phyloP scores from a whole-genome alignment of 2,888 invertebrate species.

The Suillia variegata region DNA sequence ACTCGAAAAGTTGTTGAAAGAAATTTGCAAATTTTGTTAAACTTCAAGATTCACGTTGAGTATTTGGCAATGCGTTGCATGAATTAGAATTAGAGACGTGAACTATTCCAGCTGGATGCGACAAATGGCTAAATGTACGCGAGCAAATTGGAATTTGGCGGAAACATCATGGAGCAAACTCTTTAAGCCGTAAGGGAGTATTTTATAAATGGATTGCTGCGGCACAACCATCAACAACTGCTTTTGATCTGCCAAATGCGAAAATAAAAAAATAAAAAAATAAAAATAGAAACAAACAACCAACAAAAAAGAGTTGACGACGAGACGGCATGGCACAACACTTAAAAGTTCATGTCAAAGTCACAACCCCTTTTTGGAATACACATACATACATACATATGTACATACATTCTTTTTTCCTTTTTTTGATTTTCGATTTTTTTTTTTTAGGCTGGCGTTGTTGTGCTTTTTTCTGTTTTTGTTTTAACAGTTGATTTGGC shows the following conservation, averaged over 20 bases:
- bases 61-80: too few relatives aligned
- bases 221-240: neutral
- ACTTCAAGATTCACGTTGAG: too few relatives aligned
- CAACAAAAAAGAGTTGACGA: neutral
- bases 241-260: slow-evolving; percentile 15
- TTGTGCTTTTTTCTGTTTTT: slow-evolving; percentile 27
- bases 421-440: neutral
- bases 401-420: slow-evolving; percentile 1
- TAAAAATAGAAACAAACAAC: too few relatives aligned
- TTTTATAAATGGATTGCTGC: neutral
- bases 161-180: too few relatives aligned
- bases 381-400: too few relatives aligned
- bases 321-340: neutral
- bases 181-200: neutral
- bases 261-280: too few relatives aligned
- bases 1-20: too few relatives aligned
- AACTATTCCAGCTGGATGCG: too few relatives aligned
- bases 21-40: too few relatives aligned
- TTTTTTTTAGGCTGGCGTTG: slow-evolving; percentile 13
- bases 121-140: too few relatives aligned
- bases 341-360: slow-evolving; percentile 10
- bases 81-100: too few relatives aligned
- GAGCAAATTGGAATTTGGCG: too few relatives aligned
- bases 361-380: slow-evolving; percentile 5
- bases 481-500: slow-evolving; percentile 39